phyloP scores from a whole-genome alignment of 2,113 vertebrate genomes.

The Ammodytes dubius region DNA sequence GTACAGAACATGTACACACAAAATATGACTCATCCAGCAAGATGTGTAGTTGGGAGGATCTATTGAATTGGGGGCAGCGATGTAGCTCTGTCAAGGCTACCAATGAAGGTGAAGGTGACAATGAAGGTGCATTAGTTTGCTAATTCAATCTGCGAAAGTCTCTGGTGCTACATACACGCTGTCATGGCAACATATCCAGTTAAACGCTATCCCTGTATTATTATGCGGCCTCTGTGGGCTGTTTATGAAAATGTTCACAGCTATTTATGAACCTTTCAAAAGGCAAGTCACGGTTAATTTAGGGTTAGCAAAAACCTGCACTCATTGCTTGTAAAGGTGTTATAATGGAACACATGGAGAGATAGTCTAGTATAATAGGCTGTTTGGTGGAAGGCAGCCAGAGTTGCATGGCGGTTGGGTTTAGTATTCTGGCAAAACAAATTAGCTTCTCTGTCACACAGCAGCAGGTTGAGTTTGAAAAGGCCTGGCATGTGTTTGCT shows the following conservation, averaged over 20 bases:
- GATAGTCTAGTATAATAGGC: conserved; percentile 60
- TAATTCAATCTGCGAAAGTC: not conserved
- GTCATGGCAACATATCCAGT: conserved; percentile 32
- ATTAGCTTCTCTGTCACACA: conserved; percentile 56
- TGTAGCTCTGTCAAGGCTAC: not conserved
- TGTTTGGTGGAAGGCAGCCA: conserved; percentile 59
- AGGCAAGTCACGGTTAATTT: conserved; percentile 71
- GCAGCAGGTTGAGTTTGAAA: conserved; percentile 41
- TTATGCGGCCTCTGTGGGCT: conserved; percentile 42
- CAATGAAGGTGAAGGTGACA: no score
- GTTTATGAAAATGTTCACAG: conserved; percentile 60
- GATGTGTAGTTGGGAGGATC: not conserved
- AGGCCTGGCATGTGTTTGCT: not conserved
- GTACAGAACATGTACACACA: not conserved
- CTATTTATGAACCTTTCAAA: conserved; percentile 70
- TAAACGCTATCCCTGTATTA: conserved; percentile 12
- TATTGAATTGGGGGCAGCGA: not conserved
- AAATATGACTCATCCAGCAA: not conserved
- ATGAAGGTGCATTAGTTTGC: not conserved
- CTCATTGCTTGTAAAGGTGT: conserved; percentile 64
- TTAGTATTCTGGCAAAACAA: conserved; percentile 45
- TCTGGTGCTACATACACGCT: not conserved
- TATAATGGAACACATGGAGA: conserved; percentile 58
- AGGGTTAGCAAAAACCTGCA: conserved; percentile 36
- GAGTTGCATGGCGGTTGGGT: conserved; percentile 41